Evolutionary conservation across 2,113 vertebrate species (phyloP), one percentile per base, ranked within the genome.

Genomic region (Hiodon tergisus): DNA sequence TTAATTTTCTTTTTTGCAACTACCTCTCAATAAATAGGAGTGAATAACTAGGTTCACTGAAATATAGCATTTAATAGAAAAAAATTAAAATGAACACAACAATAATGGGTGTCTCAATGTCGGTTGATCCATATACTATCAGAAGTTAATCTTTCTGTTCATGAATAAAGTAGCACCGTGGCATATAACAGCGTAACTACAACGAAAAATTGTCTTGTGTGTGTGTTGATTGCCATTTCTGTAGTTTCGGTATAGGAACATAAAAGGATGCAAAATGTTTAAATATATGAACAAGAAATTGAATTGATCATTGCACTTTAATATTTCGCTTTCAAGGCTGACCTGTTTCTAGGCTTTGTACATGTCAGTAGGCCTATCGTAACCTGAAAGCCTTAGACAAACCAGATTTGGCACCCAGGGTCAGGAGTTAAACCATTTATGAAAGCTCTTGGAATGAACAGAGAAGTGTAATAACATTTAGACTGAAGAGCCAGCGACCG

Each of bases 1-100:
- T 85, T 84, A 85, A 62, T 73, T 78, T 81, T 75, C 80, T 78
- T 84, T 78, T 63, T 67, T 75, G 9, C 46, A 71, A 67, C 69
- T 14, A 67, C 14, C 75, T 76, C 77, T 83, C 78, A 81, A 85
- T 85, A 85, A 84, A 85, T 85, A 84, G 77, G 79, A 72, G 71
- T 63, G 77, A 79, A 79, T 84, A 78, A 75, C 74, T 76, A 81
- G 77, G 71, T 79, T 69, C 72, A 69, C 67, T 75, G 74, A 79
- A 81, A 83, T 67, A 82, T 53, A 78, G 61, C 57, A 78, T 72
- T 52, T 76, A 77, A 71, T 80, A 58, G 80, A 82, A 80, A 80
- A 71, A 77, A 75, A 76, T 60, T 76, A 75, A 79, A 79, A 82
- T 78, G 75, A 80, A 57, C 17, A 72, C 53, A 54, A 76, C 67